Percentiles rank a stretch among this genome's conserved stretches.
phyloP scores from a whole-genome alignment of 2,113 vertebrate species.

The Apodemus speciosus region DNA sequence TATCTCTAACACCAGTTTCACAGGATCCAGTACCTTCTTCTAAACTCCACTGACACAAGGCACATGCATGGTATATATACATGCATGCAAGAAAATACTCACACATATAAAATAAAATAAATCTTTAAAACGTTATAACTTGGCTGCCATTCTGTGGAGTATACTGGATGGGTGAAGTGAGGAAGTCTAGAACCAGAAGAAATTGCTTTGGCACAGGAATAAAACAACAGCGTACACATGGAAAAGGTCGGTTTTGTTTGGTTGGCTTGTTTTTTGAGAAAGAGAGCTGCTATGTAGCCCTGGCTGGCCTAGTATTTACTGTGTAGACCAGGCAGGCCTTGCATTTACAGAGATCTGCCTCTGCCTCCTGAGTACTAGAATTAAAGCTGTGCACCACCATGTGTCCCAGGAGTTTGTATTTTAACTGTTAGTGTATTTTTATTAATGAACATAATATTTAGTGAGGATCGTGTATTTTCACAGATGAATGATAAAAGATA shows the following conservation, averaged over 20 bases:
- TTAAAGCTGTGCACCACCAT: too few species aligned
- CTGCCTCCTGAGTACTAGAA: neutral
- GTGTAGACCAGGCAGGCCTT: neutral
- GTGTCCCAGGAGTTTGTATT: neutral
- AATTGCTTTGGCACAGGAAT: neutral
- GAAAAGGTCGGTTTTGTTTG: neutral
- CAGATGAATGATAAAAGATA: neutral
- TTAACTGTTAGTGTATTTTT: conserved; percentile 35
- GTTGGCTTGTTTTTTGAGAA: neutral
- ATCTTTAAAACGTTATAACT: neutral
- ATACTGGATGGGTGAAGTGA: neutral
- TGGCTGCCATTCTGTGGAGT: neutral
- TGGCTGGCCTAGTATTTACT: neutral
- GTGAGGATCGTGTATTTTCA: conserved; percentile 47
- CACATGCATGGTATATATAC: neutral
- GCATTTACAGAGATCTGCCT: neutral
- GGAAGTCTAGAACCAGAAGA: neutral
- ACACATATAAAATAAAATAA: neutral
- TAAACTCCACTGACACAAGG: neutral
- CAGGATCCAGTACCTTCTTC: neutral
- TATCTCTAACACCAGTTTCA: too few species aligned
- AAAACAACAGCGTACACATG: neutral
- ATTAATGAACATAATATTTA: conserved; percentile 26
- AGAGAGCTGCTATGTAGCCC: neutral
- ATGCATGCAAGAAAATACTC: neutral